phyloP scores from a whole-genome alignment of 2,888 invertebrate genomes.

The Apamea crenata region DNA sequence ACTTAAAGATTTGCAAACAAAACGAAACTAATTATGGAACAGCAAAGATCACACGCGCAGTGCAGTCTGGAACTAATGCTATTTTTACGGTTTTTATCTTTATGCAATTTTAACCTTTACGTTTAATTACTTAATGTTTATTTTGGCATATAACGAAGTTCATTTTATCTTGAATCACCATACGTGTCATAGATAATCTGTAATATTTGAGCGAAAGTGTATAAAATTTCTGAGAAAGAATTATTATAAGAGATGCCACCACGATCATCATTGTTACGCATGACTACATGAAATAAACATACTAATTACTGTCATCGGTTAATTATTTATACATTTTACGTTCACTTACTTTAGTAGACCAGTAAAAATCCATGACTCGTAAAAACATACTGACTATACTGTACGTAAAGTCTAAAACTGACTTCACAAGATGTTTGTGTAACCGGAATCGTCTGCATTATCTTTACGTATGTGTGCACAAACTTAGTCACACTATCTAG shows the following conservation, averaged over 20 bases:
- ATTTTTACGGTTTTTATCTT: constrained; percentile 22
- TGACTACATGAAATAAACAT: constrained; percentile 37
- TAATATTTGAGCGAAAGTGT: constrained; percentile 54
- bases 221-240: constrained; percentile 41
- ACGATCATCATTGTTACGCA: constrained; percentile 19
- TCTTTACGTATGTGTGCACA: constrained; percentile 1
- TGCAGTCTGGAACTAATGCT: constrained; percentile 30
- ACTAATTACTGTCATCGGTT: constrained; percentile 14
- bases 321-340: neutral
- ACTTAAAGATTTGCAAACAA: constrained; percentile 35
- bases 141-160: constrained; percentile 36
- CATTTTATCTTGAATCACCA: constrained; percentile 13
- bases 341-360: neutral
- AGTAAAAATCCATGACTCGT: neutral
- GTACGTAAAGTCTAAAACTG: constrained; percentile 9
- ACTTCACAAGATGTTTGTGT: constrained; percentile 3
- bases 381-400: neutral
- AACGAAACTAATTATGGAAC: constrained; percentile 37
- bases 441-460: constrained; percentile 4
- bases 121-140: constrained; percentile 27
- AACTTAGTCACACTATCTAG: neutral
- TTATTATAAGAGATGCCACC: constrained; percentile 4
- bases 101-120: constrained; percentile 46
- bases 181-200: constrained; percentile 6
- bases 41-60: constrained; percentile 40